Base-by-base conservation (phyloP, 2,113 vertebrate genomes). In the Xyrauchen texanus region DNA sequence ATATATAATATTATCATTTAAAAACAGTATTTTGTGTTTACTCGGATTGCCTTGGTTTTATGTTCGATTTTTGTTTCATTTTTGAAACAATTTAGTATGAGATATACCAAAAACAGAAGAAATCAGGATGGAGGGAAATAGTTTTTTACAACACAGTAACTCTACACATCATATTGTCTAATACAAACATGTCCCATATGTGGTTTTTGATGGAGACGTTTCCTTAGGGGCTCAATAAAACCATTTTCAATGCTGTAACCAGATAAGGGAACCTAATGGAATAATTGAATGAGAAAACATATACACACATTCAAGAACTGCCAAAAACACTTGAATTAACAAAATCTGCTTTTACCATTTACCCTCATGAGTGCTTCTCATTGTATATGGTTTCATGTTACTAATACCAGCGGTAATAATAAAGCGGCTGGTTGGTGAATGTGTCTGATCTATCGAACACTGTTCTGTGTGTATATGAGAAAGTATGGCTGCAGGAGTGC, bases 331-430 rank as follows among this genome's bases (percentile, higher is more conserved):
- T 21, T 61, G n/a, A 34, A 34, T 34, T 61, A 73, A 47, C 45
- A 61, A 73, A 45, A 21, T 61, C 44, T 60, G 70, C 55, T 72
- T 61, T 61, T 73, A 60, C 44, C 70, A 44, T 61, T 61, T 21
- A 61, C 70, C 44, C 21, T 49, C 16, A 21, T 61, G 57, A 16
- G 55, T 73, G 21, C 21, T 34, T 34, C 21, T 34, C 21, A 34
- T 34, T 34, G 21, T 34, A 34, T 34, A 34, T 34, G 21, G 21
- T 34, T 34, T 34, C 21, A 34, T 34, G 21, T 68, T 68, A 51
- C 13, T 53, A 70, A 71, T 58, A 58, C 13, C 45, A 6, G n/a
- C n/a, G n/a, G n/a, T n/a, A n/a, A n/a, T n/a, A n/a, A n/a, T n/a
- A 11, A 62, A 53, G 45, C 7, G 68, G 34, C 55, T 69, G 45